Evolutionary conservation across 2,888 invertebrate species (phyloP).

Genomic region (Hypomecis punctinalis): DNA sequence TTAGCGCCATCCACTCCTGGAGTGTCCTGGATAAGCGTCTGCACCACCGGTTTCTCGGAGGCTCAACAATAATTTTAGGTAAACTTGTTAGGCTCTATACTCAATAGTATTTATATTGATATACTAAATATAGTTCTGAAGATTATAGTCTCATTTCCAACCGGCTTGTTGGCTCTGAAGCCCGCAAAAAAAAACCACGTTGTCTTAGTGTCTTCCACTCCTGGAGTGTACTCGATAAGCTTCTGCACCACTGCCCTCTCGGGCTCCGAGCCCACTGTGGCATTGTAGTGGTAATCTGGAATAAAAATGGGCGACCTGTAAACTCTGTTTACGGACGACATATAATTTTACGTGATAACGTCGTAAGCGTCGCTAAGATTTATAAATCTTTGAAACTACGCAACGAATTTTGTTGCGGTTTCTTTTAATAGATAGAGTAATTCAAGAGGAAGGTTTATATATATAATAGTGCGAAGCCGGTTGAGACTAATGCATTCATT

Average conservation of each 20-base stretch:
- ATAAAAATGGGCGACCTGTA: not conserved
- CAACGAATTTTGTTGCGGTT: not conserved
- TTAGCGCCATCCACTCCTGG: too few relatives aligned
- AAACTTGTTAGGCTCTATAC: too few relatives aligned
- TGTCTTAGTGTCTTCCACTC: constrained; percentile 19
- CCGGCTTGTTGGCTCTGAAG: constrained; percentile 54
- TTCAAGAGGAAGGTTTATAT: too few relatives aligned
- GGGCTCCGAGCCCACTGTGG: constrained; percentile 54
- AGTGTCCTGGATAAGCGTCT: too few relatives aligned
- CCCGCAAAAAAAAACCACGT: constrained; percentile 64
- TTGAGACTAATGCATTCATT: not conserved
- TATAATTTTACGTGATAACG: not conserved
- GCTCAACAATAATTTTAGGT: too few relatives aligned
- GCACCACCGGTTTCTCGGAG: too few relatives aligned
- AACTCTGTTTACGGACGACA: too few relatives aligned
- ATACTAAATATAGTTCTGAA: constrained; percentile 71
- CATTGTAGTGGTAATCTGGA: constrained; percentile 58
- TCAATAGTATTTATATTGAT: constrained; percentile 37
- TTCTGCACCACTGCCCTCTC: constrained; percentile 56
- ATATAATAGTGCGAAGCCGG: too few relatives aligned
- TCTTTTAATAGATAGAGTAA: too few relatives aligned
- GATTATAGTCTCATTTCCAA: constrained; percentile 48
- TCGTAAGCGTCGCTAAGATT: not conserved
- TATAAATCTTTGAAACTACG: too few relatives aligned
- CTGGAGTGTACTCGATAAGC: constrained; percentile 44